Percentiles rank a stretch among this genome's conserved stretches.
These are phyloP conservation scores for Scaptomyza polygonia DNA, from an alignment of 2,888 invertebrate species.

Conservation along the genomic window DNA sequence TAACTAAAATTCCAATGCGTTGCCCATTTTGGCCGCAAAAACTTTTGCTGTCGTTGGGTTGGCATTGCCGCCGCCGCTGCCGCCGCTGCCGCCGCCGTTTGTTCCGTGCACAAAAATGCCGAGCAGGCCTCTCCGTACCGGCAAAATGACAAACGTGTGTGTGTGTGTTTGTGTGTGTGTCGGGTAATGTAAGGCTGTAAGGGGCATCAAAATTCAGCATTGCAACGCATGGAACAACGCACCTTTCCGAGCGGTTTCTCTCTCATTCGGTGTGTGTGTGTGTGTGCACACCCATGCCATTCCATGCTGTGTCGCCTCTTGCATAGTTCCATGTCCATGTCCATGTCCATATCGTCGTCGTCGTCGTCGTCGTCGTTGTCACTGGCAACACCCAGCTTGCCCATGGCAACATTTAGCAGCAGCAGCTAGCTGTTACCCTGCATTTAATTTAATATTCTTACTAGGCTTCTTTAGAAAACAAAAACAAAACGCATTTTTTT, in stretches of 20 bases:
- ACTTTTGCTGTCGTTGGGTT: conserved; percentile 44
- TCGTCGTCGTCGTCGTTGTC: conserved; percentile 56
- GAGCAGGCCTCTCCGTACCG: conserved; percentile 53
- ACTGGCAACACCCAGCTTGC: conserved; percentile 46
- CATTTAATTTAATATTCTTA: too few relatives aligned
- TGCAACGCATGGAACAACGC: conserved; percentile 80
- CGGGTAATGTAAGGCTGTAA: conserved; percentile 1
- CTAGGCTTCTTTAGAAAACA: too few relatives aligned
- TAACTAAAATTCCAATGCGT: conserved; percentile 79
- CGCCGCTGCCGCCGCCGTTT: not conserved
- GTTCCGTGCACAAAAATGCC: conserved; percentile 69
- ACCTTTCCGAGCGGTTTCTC: conserved; percentile 58
- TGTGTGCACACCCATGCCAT: conserved; percentile 20
- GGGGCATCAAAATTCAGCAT: conserved; percentile 55
- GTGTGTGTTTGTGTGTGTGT: conserved; percentile 12
- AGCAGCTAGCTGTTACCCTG: conserved; percentile 21
- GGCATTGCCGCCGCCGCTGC: not conserved
- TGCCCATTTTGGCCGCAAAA: conserved; percentile 77
- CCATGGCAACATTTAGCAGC: conserved; percentile 43
- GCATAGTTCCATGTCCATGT: conserved; percentile 75
- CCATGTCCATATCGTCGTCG: conserved; percentile 50
- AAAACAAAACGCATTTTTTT: too few relatives aligned
- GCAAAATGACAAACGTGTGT: conserved; percentile 40
- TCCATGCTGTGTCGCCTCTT: conserved; percentile 64
- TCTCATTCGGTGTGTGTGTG: conserved; percentile 28